Evolutionary conservation across 1,140 invertebrate genomes (phyloP).

Genomic region (Mesaphorura yosii): DNA sequence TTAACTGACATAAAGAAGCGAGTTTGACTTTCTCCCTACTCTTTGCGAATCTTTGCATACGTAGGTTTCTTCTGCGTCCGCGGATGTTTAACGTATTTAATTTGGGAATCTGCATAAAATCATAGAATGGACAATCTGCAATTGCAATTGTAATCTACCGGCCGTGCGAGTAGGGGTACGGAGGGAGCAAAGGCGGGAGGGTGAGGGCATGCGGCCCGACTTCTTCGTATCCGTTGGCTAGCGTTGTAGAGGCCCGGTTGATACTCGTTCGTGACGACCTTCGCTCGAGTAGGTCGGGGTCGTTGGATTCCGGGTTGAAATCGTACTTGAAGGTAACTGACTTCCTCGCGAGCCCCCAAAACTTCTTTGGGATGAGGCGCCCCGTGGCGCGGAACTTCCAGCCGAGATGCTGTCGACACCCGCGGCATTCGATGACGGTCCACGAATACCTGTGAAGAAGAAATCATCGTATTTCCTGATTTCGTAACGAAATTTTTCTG

Average conservation of each 20-base stretch:
- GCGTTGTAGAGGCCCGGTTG: background rate
- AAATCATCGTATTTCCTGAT: background rate
- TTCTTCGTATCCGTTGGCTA: background rate
- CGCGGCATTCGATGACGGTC: conserved; percentile 57
- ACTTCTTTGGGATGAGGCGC: conserved; percentile 51
- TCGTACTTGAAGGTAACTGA: conserved; percentile 21
- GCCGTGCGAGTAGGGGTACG: too few relatives aligned
- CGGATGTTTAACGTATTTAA: too few relatives aligned
- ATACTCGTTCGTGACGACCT: background rate
- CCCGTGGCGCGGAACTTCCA: conserved; percentile 61
- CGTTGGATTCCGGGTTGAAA: conserved; percentile 1
- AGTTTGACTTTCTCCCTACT: too few relatives aligned
- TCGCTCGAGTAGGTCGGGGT: background rate
- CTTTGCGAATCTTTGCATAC: too few relatives aligned
- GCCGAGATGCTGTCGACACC: conserved; percentile 57
- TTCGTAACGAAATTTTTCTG: too few relatives aligned
- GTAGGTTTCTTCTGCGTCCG: too few relatives aligned
- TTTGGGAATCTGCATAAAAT: too few relatives aligned
- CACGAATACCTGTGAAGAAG: conserved; percentile 54
- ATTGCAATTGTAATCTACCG: too few relatives aligned
- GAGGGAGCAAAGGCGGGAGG: background rate
- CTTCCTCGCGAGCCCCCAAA: conserved; percentile 53
- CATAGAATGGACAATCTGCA: too few relatives aligned
- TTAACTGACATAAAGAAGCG: too few relatives aligned
- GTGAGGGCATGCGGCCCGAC: too few relatives aligned